A percentile compares a stretch with the other conserved stretches of the same genome.
These are phyloP conservation scores for Drosophila kambysellisi DNA, from an alignment of 2,888 invertebrate species.

Conservation along the genomic window DNA sequence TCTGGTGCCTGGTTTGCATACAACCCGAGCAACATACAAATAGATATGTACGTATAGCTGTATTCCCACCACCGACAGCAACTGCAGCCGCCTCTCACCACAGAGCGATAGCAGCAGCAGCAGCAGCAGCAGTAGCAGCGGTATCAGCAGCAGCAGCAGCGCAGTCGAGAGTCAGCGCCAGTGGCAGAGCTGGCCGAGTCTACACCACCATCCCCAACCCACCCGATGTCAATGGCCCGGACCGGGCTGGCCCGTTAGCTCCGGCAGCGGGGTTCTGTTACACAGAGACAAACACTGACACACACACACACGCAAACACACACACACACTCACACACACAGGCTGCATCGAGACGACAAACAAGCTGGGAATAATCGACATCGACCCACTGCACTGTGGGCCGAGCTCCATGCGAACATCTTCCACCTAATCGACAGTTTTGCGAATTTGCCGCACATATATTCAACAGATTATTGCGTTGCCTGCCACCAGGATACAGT, in stretches of 20 bases:
- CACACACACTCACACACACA: neutral
- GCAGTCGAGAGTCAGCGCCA: constrained; percentile 29
- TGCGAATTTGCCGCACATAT: constrained; percentile 33
- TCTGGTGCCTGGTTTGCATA: constrained; percentile 61
- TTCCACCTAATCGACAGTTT: constrained; percentile 45
- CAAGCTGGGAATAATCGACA: constrained; percentile 80
- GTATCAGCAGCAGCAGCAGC: constrained; percentile 19
- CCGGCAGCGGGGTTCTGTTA: constrained; percentile 36
- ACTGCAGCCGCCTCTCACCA: constrained; percentile 65
- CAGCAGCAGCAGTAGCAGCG: constrained; percentile 9
- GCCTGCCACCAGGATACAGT: constrained; percentile 31
- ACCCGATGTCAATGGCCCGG: constrained; percentile 64
- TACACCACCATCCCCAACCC: constrained; percentile 43
- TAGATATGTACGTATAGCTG: neutral
- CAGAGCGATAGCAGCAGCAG: constrained; percentile 29
- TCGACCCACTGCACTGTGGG: constrained; percentile 80
- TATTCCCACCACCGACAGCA: constrained; percentile 76
- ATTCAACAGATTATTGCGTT: constrained; percentile 57
- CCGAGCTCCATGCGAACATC: constrained; percentile 39
- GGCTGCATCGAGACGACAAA: constrained; percentile 75
- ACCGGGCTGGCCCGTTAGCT: constrained; percentile 55
- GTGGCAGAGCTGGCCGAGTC: constrained; percentile 23
- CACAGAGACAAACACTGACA: constrained; percentile 17
- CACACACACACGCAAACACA: constrained; percentile 7
- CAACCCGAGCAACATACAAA: constrained; percentile 20